Evolutionary conservation across 2,797 vertebrate species (phyloP).

Genomic region (Okamejei kenojei): DNA sequence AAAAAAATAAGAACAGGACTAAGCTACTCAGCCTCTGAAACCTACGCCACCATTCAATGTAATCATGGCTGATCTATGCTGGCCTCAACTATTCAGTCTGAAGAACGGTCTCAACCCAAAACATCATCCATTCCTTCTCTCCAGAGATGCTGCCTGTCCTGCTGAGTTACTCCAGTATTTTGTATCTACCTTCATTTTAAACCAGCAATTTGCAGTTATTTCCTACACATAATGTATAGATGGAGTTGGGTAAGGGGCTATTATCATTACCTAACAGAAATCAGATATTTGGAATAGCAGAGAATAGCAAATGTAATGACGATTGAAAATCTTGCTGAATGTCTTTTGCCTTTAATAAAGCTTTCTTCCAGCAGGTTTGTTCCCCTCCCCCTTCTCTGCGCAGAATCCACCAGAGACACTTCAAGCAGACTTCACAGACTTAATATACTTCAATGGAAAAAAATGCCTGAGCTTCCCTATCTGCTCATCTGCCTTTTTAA

Average conservation of each 20-base stretch:
- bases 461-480: background rate
- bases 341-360: background rate
- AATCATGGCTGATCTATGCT: too few species aligned
- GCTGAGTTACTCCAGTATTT: too few species aligned
- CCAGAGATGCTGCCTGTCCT: too few species aligned
- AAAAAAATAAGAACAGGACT: too few species aligned
- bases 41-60: too few species aligned
- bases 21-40: too few species aligned
- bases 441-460: background rate
- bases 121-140: too few species aligned
- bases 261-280: background rate
- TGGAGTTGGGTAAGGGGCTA: background rate
- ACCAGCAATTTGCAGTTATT: too few species aligned
- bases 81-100: too few species aligned
- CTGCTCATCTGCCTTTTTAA: slow-evolving; percentile 2
- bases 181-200: too few species aligned
- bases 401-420: background rate
- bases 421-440: background rate
- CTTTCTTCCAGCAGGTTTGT: background rate
- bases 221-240: background rate
- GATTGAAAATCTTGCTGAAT: background rate
- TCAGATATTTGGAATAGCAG: background rate
- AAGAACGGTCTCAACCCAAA: too few species aligned
- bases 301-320: background rate
- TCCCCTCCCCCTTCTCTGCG: background rate